Percentiles rank a stretch among this genome's conserved stretches.
Evolutionary conservation across 2,113 vertebrate species (phyloP).

Genomic region (Scomber japonicus): DNA sequence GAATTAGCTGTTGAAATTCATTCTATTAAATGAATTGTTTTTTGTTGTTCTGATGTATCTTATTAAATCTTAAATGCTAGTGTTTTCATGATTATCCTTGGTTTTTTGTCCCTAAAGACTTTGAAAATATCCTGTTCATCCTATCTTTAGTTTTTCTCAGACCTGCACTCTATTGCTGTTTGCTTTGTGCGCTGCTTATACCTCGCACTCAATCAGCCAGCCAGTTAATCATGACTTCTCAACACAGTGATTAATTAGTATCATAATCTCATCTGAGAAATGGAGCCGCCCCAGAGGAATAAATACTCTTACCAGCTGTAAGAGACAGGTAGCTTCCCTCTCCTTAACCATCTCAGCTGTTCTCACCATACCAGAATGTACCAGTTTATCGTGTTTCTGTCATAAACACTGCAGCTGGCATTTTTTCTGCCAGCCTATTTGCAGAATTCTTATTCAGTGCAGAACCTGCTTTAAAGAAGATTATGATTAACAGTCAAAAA

Average conservation of each 20-base stretch:
- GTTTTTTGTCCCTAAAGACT: background rate
- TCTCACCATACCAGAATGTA: background rate
- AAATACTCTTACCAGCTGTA: conserved; percentile 33
- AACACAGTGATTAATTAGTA: conserved; percentile 68
- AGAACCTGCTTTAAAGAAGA: background rate
- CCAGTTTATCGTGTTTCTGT: background rate
- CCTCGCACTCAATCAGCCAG: conserved; percentile 52
- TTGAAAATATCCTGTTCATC: background rate
- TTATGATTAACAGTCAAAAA: too few relatives aligned
- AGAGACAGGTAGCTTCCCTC: background rate
- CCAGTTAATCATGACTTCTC: conserved; percentile 59
- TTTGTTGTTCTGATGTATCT: background rate
- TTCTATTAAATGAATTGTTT: background rate
- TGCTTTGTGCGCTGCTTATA: conserved; percentile 32
- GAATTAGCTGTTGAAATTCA: conserved; percentile 1
- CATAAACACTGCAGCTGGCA: background rate
- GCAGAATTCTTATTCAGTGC: background rate
- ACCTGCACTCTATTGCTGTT: conserved; percentile 14
- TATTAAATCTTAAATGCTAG: background rate
- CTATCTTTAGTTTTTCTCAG: background rate
- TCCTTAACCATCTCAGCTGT: background rate
- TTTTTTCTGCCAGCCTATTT: background rate
- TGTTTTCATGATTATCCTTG: background rate
- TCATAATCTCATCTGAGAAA: conserved; percentile 69
- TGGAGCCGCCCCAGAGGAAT: conserved; percentile 44